Evolutionary conservation across 2,888 invertebrate genomes (phyloP).

Genomic region (Drosophila siamana): DNA sequence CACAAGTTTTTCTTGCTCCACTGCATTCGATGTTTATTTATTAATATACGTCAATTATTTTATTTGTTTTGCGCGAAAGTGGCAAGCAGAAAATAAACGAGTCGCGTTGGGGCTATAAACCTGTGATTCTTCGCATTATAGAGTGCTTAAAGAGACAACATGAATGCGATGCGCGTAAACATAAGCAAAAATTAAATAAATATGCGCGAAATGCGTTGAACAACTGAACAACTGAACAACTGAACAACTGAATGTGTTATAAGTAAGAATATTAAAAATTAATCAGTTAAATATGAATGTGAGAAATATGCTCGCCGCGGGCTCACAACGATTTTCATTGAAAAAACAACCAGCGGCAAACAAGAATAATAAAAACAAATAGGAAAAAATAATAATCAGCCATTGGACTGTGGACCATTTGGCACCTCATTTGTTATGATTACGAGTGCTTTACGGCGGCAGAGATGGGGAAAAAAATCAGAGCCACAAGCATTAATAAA

Average conservation of each 20-base stretch:
- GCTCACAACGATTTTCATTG: slow-evolving; percentile 2
- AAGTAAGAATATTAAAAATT: slow-evolving; percentile 9
- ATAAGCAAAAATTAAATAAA: background rate
- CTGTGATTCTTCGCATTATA: too few species aligned
- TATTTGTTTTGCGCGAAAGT: too few species aligned
- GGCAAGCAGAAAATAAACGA: too few species aligned
- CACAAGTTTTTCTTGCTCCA: too few species aligned
- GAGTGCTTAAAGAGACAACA: too few species aligned
- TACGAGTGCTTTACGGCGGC: slow-evolving; percentile 35
- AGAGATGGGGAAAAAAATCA: background rate
- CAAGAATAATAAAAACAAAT: slow-evolving; percentile 9
- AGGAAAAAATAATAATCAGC: slow-evolving; percentile 16
- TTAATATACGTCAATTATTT: too few species aligned
- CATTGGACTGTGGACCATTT: slow-evolving; percentile 46
- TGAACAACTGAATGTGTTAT: background rate
- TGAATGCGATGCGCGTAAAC: too few species aligned
- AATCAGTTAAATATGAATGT: slow-evolving; percentile 4
- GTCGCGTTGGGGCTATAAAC: too few species aligned
- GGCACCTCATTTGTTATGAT: slow-evolving; percentile 72
- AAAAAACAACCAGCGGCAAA: slow-evolving; percentile 5
- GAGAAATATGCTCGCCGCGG: background rate
- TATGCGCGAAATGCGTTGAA: too few species aligned
- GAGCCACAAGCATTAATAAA: slow-evolving; percentile 35
- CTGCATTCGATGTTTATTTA: too few species aligned
- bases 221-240: too few species aligned